Base-by-base conservation (phyloP, 2,113 vertebrate species). In the Nannospalax galili region DNA sequence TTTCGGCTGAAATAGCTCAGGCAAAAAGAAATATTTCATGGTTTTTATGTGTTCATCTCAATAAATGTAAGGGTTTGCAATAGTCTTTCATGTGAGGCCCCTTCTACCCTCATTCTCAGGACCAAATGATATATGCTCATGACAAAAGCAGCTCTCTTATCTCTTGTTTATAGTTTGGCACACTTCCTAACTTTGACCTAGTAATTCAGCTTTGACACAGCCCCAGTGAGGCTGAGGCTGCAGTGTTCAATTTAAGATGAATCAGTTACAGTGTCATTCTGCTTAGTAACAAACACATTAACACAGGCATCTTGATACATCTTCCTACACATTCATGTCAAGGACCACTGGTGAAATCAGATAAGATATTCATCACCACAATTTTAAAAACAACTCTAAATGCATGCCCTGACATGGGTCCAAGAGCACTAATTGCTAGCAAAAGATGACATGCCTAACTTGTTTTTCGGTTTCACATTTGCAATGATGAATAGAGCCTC, bases 381-480 rank as follows among this genome's bases (percentile, higher is more conserved):
- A 6, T 35, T 67, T 91, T 28, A 81, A 85, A 94, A 85, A 86
- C 58, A 79, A 79, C n/a, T 87, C 65, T 72, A 87, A 91, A 86
- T n/a, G 70, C 70, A 67, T 60, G 40, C 20, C 60, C 58, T 52
- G n/a, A 78, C 16, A 22, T 56, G 42, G 32, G 9, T 88, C 28
- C 84, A 72, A 48, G 69, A 89, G 7, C 30, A 84, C 6, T 45
- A 70, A 10, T 15, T 72, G 58, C 60, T 72, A 28, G 30, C 65
- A 62, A 65, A 74, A 75, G 4, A 65, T 60, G 32, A 15, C 19
- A 24, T 40, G 58, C 32, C 81, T 91, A 89, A 52, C n/a, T 56
- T 40, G 32, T 77, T 87, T 72, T 56, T 30, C 89, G 72, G 64
- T 19, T 22, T 79, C 64, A 65, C 7, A 79, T 24, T 77, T 11